Conservation (phyloP, 2,797 vertebrate genomes). For the Morelia viridis region DNA sequence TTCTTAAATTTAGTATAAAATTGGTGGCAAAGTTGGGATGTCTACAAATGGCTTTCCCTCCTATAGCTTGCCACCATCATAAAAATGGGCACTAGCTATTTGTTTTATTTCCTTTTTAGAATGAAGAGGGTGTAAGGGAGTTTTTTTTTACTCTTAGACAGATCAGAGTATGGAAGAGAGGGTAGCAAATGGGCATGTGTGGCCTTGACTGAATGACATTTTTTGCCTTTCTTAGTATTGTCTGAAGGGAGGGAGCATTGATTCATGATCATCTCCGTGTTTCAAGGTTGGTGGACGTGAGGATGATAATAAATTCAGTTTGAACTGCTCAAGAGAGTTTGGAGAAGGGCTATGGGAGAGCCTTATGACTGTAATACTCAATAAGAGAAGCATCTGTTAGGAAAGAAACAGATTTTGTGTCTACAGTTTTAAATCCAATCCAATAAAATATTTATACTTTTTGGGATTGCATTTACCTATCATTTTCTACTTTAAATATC, state of each 20-base stretch:
- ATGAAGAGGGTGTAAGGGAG: background rate
- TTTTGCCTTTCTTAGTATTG: background rate
- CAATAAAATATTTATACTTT: background rate
- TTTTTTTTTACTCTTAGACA: background rate
- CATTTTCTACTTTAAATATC: background rate
- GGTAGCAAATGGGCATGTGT: background rate
- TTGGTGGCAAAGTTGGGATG: background rate
- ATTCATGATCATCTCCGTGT: background rate
- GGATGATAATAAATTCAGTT: background rate
- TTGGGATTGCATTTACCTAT: background rate
- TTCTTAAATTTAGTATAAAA: background rate
- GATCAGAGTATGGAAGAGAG: background rate
- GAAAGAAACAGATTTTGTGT: background rate
- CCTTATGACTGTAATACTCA: background rate
- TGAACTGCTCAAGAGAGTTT: background rate
- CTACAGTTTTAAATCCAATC: background rate
- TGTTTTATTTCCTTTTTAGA: background rate
- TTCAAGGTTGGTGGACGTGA: background rate
- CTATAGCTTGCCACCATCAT: background rate
- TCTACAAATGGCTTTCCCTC: background rate
- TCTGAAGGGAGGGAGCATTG: background rate
- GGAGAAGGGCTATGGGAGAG: background rate
- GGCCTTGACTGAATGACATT: background rate
- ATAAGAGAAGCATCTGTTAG: background rate
- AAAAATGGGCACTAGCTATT: background rate